Percentiles rank a stretch among this genome's conserved stretches.
Evolutionary conservation across 2,113 vertebrate species (phyloP).

Genomic region (Otis tarda): DNA sequence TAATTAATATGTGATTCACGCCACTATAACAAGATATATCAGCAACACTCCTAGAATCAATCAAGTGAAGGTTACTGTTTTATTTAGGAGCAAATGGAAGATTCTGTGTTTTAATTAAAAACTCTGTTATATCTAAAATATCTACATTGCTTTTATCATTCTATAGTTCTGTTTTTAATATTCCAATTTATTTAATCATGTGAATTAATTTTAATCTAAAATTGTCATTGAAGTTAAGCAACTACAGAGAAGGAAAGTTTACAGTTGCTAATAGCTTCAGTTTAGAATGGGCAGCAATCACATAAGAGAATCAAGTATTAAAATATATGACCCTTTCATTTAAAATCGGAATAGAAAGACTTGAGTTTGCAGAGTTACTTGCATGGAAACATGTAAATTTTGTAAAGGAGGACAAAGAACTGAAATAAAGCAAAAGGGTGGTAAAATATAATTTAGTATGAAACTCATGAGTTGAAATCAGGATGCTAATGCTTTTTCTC

Average conservation of each 20-base stretch:
- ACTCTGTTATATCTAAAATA: slow-evolving; percentile 16
- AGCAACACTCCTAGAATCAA: slow-evolving; percentile 68
- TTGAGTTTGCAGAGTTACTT: not conserved
- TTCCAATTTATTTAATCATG: slow-evolving; percentile 15
- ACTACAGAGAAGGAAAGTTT: not conserved
- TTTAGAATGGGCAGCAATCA: not conserved
- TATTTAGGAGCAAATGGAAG: slow-evolving; percentile 67
- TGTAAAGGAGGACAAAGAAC: not conserved
- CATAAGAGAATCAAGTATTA: not conserved
- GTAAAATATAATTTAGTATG: not conserved
- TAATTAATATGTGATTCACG: slow-evolving; percentile 59
- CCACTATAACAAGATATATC: slow-evolving; percentile 51
- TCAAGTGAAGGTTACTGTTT: slow-evolving; percentile 68
- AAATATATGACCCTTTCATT: not conserved
- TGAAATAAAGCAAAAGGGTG: not conserved
- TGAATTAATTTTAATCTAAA: slow-evolving; percentile 24
- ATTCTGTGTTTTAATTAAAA: slow-evolving; percentile 52
- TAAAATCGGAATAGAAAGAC: not conserved
- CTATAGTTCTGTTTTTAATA: slow-evolving; percentile 41
- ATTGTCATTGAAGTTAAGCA: not conserved
- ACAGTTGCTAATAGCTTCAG: not conserved
- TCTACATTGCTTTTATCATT: slow-evolving; percentile 43
- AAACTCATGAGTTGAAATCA: not conserved
- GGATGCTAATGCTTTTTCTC: not conserved
- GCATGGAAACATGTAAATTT: not conserved